Evolutionary conservation across 53 echinoderm and acorn worm species (phyloP).

Genomic region (Echinarachnius parma): DNA sequence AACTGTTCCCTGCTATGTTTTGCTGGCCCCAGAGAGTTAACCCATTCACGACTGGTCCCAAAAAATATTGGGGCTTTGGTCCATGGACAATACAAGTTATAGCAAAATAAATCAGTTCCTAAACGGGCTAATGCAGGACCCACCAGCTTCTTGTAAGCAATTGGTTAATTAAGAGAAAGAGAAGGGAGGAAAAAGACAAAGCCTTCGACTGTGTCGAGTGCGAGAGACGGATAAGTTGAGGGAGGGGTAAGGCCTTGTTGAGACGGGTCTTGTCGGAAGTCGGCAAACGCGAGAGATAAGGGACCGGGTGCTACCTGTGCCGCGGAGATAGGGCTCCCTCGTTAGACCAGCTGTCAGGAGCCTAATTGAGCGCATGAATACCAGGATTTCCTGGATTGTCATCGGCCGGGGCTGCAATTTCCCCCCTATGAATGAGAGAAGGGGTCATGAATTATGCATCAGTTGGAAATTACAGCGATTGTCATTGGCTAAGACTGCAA

Average conservation of each 20-base stretch:
- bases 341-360: slow-evolving; percentile 42
- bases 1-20: too few relatives aligned
- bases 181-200: not conserved
- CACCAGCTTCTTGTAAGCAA: too few relatives aligned
- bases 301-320: slow-evolving; percentile 15
- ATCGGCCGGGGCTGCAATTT: slow-evolving; percentile 25
- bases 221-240: not conserved
- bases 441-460: slow-evolving; percentile 26
- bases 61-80: too few relatives aligned
- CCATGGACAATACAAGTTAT: too few relatives aligned
- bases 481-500: too few relatives aligned
- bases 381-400: slow-evolving; percentile 47
- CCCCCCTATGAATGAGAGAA: slow-evolving; percentile 29
- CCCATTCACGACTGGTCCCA: too few relatives aligned
- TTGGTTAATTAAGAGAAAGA: not conserved
- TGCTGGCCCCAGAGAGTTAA: too few relatives aligned
- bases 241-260: too few relatives aligned
- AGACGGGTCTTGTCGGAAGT: slow-evolving; percentile 30
- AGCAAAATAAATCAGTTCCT: too few relatives aligned
- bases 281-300: slow-evolving; percentile 38
- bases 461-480: too few relatives aligned
- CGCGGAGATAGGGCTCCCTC: slow-evolving; percentile 41
- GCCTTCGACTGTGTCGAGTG: not conserved
- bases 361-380: slow-evolving; percentile 51
- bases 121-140: too few relatives aligned